A percentile compares a stretch with the other conserved stretches of the same genome.
Conservation (phyloP, 2,797 vertebrate species). For the Sylvilagus floridanus region DNA sequence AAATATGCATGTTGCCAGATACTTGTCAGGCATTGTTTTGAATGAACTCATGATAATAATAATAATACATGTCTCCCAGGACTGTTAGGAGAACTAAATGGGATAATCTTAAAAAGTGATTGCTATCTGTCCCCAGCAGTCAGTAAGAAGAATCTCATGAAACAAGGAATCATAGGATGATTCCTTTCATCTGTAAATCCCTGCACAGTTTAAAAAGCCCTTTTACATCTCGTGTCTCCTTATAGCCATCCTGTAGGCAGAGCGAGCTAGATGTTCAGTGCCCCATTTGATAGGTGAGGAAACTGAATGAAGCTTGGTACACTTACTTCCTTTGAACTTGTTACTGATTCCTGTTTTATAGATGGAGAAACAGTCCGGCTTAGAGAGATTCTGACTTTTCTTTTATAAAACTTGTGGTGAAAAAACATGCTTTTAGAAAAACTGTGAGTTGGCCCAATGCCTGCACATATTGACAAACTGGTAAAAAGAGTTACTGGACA, state of each 20-base stretch:
- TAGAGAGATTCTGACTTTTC: slow-evolving; percentile 10
- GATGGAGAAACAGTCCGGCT: slow-evolving; percentile 1
- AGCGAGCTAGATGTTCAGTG: not conserved
- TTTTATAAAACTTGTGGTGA: not conserved
- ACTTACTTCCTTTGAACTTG: not conserved
- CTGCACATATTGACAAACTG: not conserved
- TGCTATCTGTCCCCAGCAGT: not conserved
- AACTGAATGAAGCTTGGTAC: not conserved
- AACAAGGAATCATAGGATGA: not conserved
- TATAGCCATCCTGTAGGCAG: not conserved
- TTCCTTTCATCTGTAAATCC: not conserved
- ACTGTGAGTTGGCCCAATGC: not conserved
- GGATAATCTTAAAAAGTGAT: slow-evolving; percentile 12
- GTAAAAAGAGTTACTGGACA: not conserved
- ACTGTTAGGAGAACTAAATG: slow-evolving; percentile 39
- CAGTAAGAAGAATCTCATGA: not conserved
- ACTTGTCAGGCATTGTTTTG: slow-evolving; percentile 1
- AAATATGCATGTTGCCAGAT: not conserved
- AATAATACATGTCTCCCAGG: not conserved
- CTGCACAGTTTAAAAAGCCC: slow-evolving; percentile 11
- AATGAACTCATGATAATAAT: slow-evolving; percentile 21
- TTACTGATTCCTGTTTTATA: not conserved
- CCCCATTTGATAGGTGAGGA: not conserved
- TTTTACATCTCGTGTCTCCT: not conserved
- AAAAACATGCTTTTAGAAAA: slow-evolving; percentile 46